Evolutionary conservation across 1,140 invertebrate species (phyloP).

Genomic region (Aphaenogaster rudis): DNA sequence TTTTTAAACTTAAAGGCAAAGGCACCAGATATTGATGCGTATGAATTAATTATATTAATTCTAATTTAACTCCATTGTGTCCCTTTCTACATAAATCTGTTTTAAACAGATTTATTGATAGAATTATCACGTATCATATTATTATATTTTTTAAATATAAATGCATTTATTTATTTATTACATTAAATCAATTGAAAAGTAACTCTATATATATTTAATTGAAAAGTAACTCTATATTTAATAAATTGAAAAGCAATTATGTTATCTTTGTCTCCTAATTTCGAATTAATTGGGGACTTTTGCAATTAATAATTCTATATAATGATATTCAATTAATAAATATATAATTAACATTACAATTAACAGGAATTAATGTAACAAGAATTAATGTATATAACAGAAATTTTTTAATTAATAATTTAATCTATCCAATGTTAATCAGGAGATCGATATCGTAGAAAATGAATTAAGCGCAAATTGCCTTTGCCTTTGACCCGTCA

Average conservation of each 20-base stretch:
- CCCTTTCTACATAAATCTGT: neutral
- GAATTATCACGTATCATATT: neutral
- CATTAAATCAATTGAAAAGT: neutral
- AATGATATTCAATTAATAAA: neutral
- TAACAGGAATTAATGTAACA: constrained; percentile 1
- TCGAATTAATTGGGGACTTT: neutral
- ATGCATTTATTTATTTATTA: neutral
- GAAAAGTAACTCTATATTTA: neutral
- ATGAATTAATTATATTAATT: constrained; percentile 44
- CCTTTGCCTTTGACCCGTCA: constrained; percentile 8
- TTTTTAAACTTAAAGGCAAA: neutral
- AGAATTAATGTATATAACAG: neutral
- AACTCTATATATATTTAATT: neutral
- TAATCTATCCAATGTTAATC: neutral
- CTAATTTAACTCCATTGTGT: constrained; percentile 9
- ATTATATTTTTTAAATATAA: neutral
- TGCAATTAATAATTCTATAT: neutral
- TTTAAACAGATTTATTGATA: neutral
- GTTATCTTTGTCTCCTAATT: neutral
- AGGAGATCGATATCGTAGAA: neutral
- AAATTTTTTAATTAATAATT: neutral
- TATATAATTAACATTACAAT: neutral
- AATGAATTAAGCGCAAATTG: neutral
- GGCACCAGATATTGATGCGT: neutral
- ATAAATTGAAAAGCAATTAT: neutral